These are phyloP conservation scores for Eristalis arbustorum DNA, from an alignment of 2,888 invertebrate species.

Conservation along the genomic window DNA sequence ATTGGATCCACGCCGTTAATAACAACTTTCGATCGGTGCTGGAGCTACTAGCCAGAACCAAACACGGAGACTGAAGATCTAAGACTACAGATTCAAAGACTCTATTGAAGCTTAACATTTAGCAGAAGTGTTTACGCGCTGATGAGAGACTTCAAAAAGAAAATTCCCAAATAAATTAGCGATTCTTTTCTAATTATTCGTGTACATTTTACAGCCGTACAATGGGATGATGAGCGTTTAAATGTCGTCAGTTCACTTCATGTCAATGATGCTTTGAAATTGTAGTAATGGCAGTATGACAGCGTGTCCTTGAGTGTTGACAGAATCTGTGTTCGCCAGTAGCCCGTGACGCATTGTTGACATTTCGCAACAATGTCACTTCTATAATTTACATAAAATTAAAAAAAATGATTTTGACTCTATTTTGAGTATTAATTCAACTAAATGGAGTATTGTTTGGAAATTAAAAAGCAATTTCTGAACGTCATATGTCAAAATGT, in stretches of 20 bases:
- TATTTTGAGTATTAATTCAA: not conserved
- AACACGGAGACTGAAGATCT: slow-evolving; percentile 25
- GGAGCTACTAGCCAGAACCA: slow-evolving; percentile 10
- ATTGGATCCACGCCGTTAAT: not conserved
- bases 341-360: slow-evolving; percentile 10
- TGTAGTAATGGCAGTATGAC: slow-evolving; percentile 3
- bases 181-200: slow-evolving; percentile 51
- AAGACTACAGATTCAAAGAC: slow-evolving; percentile 34
- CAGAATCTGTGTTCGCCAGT: slow-evolving; percentile 24
- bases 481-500: not conserved
- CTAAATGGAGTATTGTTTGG: not conserved
- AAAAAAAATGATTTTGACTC: not conserved
- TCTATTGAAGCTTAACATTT: slow-evolving; percentile 3
- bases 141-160: slow-evolving; percentile 43
- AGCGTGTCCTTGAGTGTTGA: slow-evolving; percentile 13
- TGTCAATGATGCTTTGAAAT: slow-evolving; percentile 11
- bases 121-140: slow-evolving; percentile 6
- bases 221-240: slow-evolving; percentile 12
- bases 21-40: not conserved
- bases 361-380: not conserved
- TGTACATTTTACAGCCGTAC: slow-evolving; percentile 45
- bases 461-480: not conserved
- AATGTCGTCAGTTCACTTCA: slow-evolving; percentile 22
- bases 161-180: slow-evolving; percentile 67
- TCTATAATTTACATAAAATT: not conserved